Evolutionary conservation across 2,888 invertebrate species (phyloP).

Genomic region (Agrochola macilenta): DNA sequence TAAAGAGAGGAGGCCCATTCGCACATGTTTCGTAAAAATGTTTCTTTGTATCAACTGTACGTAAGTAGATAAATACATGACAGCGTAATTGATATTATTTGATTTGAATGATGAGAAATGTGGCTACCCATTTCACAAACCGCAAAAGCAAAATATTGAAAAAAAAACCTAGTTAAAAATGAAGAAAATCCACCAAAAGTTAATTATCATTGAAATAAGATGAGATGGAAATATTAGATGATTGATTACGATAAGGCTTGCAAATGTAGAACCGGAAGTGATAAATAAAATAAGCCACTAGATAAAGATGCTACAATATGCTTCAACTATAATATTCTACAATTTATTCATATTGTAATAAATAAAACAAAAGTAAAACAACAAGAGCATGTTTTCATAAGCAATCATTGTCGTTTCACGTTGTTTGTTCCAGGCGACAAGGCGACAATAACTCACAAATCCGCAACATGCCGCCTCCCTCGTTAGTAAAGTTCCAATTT

Average conservation of each 20-base stretch:
- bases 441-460: slow-evolving; percentile 82
- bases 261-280: neutral
- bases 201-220: neutral
- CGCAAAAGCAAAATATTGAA: neutral
- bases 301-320: neutral
- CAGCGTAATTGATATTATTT: neutral
- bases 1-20: slow-evolving; percentile 1
- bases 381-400: slow-evolving; percentile 22
- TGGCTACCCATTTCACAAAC: neutral
- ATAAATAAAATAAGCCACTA: neutral
- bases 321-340: neutral
- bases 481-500: slow-evolving; percentile 89
- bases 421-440: slow-evolving; percentile 67
- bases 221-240: neutral
- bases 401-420: slow-evolving; percentile 48
- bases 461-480: slow-evolving; percentile 81
- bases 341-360: neutral
- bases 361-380: neutral
- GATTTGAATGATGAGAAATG: neutral
- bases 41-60: neutral
- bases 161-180: neutral
- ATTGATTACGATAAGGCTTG: neutral
- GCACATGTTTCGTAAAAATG: neutral
- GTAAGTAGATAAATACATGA: neutral
- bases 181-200: neutral